A percentile compares a stretch with the other conserved stretches of the same genome.
phyloP scores from a whole-genome alignment of 2,797 vertebrate species.

The Notolepis coatsorum region DNA sequence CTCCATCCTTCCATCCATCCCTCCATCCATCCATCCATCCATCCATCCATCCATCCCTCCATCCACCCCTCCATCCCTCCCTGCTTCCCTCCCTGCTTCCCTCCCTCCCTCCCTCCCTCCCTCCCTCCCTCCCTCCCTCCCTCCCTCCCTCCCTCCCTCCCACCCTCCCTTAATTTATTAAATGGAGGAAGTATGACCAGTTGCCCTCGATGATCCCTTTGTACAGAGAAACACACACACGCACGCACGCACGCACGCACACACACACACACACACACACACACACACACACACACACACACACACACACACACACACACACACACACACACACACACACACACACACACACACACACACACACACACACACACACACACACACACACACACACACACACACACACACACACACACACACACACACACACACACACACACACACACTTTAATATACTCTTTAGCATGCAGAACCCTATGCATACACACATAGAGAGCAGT shows the following conservation, averaged over 20 bases:
- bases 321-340: neutral
- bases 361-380: slow-evolving; percentile 27
- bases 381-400: neutral
- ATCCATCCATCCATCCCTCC: no score
- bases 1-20: no score
- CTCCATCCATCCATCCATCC: no score
- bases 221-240: neutral
- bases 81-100: no score
- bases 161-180: no score
- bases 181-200: no score
- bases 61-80: no score
- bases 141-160: no score
- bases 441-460: neutral
- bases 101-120: no score
- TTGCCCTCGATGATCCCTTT: no score
- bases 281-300: slow-evolving; percentile 33
- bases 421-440: neutral
- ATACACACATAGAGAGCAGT: neutral
- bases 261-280: neutral
- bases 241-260: neutral
- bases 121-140: no score
- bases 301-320: neutral
- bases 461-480: no score
- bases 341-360: neutral
- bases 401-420: neutral